Evolutionary conservation across 2,888 invertebrate genomes (phyloP).

Genomic region (Brachypalpus laphriformis): DNA sequence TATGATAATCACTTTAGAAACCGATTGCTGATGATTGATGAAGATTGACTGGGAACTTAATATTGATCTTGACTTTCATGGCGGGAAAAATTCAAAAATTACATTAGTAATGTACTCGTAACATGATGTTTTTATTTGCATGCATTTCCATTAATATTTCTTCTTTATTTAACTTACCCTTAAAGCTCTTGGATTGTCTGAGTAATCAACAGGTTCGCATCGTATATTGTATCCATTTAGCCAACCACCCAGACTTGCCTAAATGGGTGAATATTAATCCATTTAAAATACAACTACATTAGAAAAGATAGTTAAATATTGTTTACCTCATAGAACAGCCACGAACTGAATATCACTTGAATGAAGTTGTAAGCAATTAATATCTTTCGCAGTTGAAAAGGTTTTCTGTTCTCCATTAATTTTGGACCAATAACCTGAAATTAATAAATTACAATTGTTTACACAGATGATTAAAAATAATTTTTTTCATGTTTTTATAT

Average conservation of each 20-base stretch:
- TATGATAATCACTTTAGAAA: not conserved
- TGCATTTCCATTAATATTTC: not conserved
- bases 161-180: slow-evolving; percentile 84
- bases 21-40: not conserved
- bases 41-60: slow-evolving; percentile 2
- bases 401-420: slow-evolving; percentile 93
- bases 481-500: not conserved
- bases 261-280: slow-evolving; percentile 73
- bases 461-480: too few relatives aligned
- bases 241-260: slow-evolving; percentile 87
- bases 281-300: slow-evolving; percentile 4
- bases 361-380: slow-evolving; percentile 93
- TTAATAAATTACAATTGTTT: slow-evolving; percentile 4
- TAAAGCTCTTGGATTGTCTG: slow-evolving; percentile 86
- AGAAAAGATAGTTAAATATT: not conserved
- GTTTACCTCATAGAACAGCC: slow-evolving; percentile 84
- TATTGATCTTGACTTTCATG: not conserved
- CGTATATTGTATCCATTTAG: slow-evolving; percentile 88
- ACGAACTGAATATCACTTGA: slow-evolving; percentile 86
- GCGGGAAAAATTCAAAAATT: not conserved
- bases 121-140: not conserved
- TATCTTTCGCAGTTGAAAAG: slow-evolving; percentile 89
- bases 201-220: slow-evolving; percentile 93
- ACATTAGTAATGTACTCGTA: not conserved
- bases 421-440: slow-evolving; percentile 89